Conservation (phyloP, 1,140 invertebrate species). For the Cotesia typhae region DNA sequence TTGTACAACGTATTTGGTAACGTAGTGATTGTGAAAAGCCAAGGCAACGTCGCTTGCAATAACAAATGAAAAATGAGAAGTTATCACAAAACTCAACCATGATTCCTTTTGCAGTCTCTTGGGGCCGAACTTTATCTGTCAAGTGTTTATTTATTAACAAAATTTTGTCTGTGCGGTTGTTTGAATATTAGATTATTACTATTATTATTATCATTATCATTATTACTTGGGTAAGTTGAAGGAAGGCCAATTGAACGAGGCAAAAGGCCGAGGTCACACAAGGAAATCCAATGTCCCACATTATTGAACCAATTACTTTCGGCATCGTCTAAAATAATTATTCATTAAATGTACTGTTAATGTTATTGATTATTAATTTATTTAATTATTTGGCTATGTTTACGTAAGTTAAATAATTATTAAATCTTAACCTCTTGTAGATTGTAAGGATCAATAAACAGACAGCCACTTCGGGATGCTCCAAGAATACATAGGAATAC, state of each 20-base stretch:
- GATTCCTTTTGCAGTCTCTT: conserved; percentile 67
- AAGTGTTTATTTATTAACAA: conserved; percentile 6
- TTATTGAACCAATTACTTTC: conserved; percentile 65
- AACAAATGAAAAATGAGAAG: conserved; percentile 68
- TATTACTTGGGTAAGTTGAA: conserved; percentile 69
- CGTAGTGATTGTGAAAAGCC: conserved; percentile 66
- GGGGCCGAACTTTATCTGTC: conserved; percentile 67
- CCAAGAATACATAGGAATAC: conserved; percentile 71
- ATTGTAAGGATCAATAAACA: conserved; percentile 72
- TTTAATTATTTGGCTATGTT: neutral
- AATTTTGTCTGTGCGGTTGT: too few species aligned
- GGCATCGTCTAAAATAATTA: conserved; percentile 66
- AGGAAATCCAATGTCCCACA: conserved; percentile 72
- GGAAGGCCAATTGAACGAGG: conserved; percentile 70
- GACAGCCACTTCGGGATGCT: conserved; percentile 64
- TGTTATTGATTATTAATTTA: neutral
- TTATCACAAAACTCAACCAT: conserved; percentile 68
- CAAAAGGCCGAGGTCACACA: conserved; percentile 71
- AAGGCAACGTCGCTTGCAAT: conserved; percentile 67
- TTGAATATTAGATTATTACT: neutral
- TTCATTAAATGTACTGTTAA: neutral
- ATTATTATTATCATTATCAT: conserved; percentile 7
- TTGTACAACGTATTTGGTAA: conserved; percentile 68
- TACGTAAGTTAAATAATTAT: neutral
- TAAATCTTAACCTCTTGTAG: conserved; percentile 64